phyloP scores from a whole-genome alignment of 2,797 vertebrate species.

The Sandelia bainsii region DNA sequence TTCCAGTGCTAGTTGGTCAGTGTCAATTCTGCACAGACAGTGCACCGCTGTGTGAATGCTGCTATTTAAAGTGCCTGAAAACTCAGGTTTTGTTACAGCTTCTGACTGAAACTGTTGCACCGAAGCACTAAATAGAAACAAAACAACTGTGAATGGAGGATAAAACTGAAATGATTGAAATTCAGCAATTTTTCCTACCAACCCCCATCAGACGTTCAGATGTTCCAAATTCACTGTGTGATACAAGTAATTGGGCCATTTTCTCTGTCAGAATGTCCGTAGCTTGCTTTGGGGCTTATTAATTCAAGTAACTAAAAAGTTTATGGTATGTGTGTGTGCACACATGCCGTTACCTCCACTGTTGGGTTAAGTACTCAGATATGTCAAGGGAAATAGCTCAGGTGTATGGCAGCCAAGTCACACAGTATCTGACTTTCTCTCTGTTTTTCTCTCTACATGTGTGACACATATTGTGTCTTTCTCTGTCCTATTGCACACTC shows the following conservation, averaged over 20 bases:
- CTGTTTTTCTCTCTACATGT: constrained; percentile 6
- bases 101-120: constrained; percentile 55
- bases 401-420: constrained; percentile 50
- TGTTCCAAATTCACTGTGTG: constrained; percentile 50
- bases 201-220: constrained; percentile 43
- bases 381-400: constrained; percentile 77
- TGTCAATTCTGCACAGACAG: constrained; percentile 7
- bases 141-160: constrained; percentile 57
- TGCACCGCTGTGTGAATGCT: constrained; percentile 14
- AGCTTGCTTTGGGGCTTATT: constrained; percentile 65
- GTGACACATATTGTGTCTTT: constrained; percentile 17
- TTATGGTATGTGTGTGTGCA: constrained; percentile 5
- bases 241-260: constrained; percentile 73
- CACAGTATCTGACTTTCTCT: constrained; percentile 15
- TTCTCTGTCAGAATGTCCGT: constrained; percentile 58
- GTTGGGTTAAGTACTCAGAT: constrained; percentile 69
- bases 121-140: constrained; percentile 57
- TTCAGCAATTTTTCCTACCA: constrained; percentile 58
- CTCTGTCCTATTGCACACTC: constrained; percentile 1
- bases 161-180: constrained; percentile 70
- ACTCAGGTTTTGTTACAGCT: constrained; percentile 35
- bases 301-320: constrained; percentile 77
- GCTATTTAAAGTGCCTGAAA: neutral
- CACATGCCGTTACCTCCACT: constrained; percentile 74
- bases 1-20: constrained; percentile 4